Base-by-base conservation (phyloP, 2,888 invertebrate species). In the Strigamia crassipes region DNA sequence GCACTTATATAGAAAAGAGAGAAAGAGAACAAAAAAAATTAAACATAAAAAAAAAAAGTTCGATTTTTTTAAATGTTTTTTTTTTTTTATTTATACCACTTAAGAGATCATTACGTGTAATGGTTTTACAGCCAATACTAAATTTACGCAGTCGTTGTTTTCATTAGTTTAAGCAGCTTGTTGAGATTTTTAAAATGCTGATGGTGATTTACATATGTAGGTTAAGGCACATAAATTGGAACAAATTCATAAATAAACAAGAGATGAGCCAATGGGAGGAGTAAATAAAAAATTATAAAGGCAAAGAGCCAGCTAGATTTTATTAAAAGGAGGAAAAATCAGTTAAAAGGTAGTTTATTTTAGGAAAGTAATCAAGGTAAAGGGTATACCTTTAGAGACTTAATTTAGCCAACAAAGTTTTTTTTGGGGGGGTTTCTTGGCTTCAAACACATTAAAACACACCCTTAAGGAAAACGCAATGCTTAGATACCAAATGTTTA, bases 201-300 rank as follows among this genome's bases (percentile, higher is more conserved):
- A n/a, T 51, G 15, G n/a, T 51, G 51, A 51, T 51, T 51, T 51
- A 51, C 51, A 51, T 51, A 51, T 51, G 13, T 51, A 51, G n/a
- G n/a, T 51, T 51, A 51, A 51, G 51, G 51, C 13, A 51, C 51
- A 51, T 51, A 51, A 51, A 51, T 51, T 51, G 51, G 51, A 51
- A 51, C 51, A 51, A 51, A 51, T 51, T 18, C 61, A 61, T 61
- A 61, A 61, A 61, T 21, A 18, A 61, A 15, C 21, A 61, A 61
- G 61, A 61, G 61, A 61, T 61, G 61, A 61, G 61, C 18, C 61
- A 61, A 61, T 21, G 61, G 61, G 61, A 61, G 61, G 61, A 23
- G 61, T 61, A 46, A 13, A 15, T 46, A 61, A 61, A 61, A 61
- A 21, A 61, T 61, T 15, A 61, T 18, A 61, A 61, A 61, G 61